Base-by-base conservation (phyloP, 2,113 vertebrate genomes). In the Diglossa brunneiventris region DNA sequence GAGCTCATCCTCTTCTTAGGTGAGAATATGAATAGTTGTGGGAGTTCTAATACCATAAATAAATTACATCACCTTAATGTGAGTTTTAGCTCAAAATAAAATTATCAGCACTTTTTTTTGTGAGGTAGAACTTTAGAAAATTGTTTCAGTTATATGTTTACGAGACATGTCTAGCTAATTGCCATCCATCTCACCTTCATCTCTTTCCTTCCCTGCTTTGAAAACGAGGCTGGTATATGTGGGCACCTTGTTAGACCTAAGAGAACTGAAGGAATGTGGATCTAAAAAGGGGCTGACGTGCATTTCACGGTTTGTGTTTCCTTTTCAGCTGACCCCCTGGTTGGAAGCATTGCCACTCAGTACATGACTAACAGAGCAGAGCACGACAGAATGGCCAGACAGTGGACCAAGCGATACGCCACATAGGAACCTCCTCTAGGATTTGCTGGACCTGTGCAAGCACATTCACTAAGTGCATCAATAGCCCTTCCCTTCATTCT, bases 401-500 rank as follows among this genome's bases (percentile, higher is more conserved):
- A 99, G 98, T 99, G 99, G 99, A 99, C 99, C 92, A 99, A 99
- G 98, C 95, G 99, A 97, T 99, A 99, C 13, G 99, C 99, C 97
- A 99, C 99, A 98, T 99, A 98, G 98, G 97, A 96, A 81, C 93
- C 97, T 92, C 58, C 96, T 66, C 83, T 89, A 97, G 67, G 89
- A 94, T 96, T 96, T 96, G 97, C 98, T 97, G 96, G 97, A 98
- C 98, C 98, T 98, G 98, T 98, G 98, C 98, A 99, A 99, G 99
- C 99, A 99, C 99, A 99, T 98, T 99, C 99, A 99, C 99, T 98
- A 99, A 99, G 99, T 99, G 99, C 99, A 99, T 98, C 98, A 91
- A 96, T 98, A 98, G 97, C 97, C 98, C 98, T 97, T 82, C 96
- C 97, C 96, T 96, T 97, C 94, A 90, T 97, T 95, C 97, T 97